Percentiles rank a stretch among this genome's conserved stretches.
Evolutionary conservation across 2,113 vertebrate species (phyloP).

Genomic region (Lycaon pictus): DNA sequence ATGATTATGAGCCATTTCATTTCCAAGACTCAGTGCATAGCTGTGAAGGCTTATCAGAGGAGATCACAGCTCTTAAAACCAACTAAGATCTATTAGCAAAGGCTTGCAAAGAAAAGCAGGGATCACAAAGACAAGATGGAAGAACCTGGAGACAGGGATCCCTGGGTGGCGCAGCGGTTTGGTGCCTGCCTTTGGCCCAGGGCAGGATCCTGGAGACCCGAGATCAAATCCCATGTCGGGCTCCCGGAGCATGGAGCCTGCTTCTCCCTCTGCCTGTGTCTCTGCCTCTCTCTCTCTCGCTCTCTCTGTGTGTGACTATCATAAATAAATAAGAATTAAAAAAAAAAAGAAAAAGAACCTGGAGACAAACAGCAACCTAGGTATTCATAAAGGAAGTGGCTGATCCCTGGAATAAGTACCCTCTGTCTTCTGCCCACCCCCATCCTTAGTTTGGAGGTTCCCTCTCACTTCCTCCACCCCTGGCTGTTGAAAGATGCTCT

Average conservation of each 20-base stretch:
- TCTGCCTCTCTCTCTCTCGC: too few relatives aligned
- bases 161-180: too few relatives aligned
- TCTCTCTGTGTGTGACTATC: too few relatives aligned
- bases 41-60: constrained; percentile 88
- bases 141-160: constrained; percentile 80
- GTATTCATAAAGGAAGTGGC: constrained; percentile 88
- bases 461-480: constrained; percentile 86
- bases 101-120: constrained; percentile 89
- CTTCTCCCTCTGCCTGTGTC: too few relatives aligned
- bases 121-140: constrained; percentile 89
- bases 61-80: constrained; percentile 89
- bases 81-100: constrained; percentile 90
- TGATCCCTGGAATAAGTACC: constrained; percentile 84
- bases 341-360: constrained; percentile 73
- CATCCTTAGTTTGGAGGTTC: constrained; percentile 88
- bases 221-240: too few relatives aligned
- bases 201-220: too few relatives aligned
- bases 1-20: constrained; percentile 89
- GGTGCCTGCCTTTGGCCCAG: too few relatives aligned
- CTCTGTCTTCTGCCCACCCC: constrained; percentile 84
- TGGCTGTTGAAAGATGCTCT: constrained; percentile 87
- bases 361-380: constrained; percentile 85
- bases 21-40: constrained; percentile 88
- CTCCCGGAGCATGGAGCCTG: too few relatives aligned
- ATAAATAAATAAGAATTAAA: too few relatives aligned